These are phyloP conservation scores for Suillia variegata DNA, from an alignment of 2,888 invertebrate species.

Conservation along the genomic window DNA sequence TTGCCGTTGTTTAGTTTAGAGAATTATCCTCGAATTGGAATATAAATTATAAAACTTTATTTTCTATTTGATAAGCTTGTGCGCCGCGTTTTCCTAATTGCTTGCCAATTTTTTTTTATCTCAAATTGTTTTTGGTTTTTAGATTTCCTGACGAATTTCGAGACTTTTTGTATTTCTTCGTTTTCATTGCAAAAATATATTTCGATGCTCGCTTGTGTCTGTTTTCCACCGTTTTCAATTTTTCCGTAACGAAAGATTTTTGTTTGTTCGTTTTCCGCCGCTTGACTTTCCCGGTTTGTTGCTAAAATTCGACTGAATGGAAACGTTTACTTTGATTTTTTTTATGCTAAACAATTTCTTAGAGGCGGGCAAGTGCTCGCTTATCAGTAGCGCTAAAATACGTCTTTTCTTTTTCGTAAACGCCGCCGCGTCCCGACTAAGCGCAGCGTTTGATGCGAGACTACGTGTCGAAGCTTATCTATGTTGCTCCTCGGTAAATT, in stretches of 20 bases:
- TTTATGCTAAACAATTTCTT: constrained; percentile 23
- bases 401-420: constrained; percentile 49
- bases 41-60: no score
- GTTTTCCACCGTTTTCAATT: not conserved
- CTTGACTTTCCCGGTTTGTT: not conserved
- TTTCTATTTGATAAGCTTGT: no score
- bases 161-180: not conserved
- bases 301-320: not conserved
- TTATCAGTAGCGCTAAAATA: constrained; percentile 46
- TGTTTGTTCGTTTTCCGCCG: no score
- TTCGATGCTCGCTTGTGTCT: not conserved
- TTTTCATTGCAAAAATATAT: not conserved
- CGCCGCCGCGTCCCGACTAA: no score
- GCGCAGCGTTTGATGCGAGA: no score
- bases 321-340: not conserved
- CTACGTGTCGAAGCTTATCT: constrained; percentile 36
- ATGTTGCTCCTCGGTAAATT: constrained; percentile 16
- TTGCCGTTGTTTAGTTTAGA: not conserved
- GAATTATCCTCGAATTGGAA: no score
- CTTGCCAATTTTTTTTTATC: not conserved
- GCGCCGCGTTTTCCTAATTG: no score
- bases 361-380: no score
- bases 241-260: no score
- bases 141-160: not conserved
- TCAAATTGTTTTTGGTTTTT: not conserved